Base-by-base conservation (phyloP, 92 coral and sea anemone genomes). In the Anthopleura xanthogrammica region DNA sequence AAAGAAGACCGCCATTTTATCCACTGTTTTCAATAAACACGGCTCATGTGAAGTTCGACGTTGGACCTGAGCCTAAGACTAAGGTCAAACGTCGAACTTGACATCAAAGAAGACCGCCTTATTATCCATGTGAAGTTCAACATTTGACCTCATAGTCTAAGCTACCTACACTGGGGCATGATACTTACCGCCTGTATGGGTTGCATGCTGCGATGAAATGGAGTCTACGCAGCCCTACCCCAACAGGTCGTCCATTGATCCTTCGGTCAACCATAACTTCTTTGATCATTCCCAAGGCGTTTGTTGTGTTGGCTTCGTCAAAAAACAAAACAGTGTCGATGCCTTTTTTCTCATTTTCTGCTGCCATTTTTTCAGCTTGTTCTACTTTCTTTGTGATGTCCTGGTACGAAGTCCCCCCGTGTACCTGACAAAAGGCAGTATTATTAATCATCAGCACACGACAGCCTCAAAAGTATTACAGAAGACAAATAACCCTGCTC, bases 281-380 rank as follows among this genome's bases (percentile, higher is more conserved):
- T 80, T 94, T 94, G 24, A 94, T 90, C 87, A 94, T 86, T 16
- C 92, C 98, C 77, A 94, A 79, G 16, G 98, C 98, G 22, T 94
- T 94, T 11, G 96, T 94, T 19, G 98, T 94, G 85, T 94, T 94
- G 36, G 96, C 98, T 77, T 94, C 98, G 77, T 94, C 98, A 89
- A 94, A 94, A 66, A 94, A 94, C 70, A 94, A 75, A 41, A 92
- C 94, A 40, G 98, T 94, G 62, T 94, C 98, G 76, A 94, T 80
- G 43, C 74, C 86, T 29, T 36, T 54, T 50, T 91, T 87, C 29
- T 56, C 87, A 73, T 94, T 94, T 42, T 66, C 72, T 29, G 57
- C 46, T 12, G 98, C 95, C 90, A 92, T 85, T 46, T 48, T 80
- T 80, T 94, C 95, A 4, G 94, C 98, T 65, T 88, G 91, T 24